These are phyloP conservation scores for Pristionchus mayeri DNA, from an alignment of 2,888 invertebrate species.

Conservation along the genomic window DNA sequence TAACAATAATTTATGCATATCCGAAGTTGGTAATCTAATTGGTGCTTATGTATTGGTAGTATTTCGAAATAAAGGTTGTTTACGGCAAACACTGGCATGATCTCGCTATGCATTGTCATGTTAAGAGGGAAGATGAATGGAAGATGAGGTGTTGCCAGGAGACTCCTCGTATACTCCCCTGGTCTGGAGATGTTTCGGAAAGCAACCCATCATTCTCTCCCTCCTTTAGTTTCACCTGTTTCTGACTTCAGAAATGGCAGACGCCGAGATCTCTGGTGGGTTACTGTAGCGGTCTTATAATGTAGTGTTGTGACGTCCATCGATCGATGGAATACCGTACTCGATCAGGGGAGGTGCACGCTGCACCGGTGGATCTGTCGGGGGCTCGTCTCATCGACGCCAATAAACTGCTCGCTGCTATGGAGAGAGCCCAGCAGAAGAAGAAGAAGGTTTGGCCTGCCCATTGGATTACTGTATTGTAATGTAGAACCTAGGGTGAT, in stretches of 20 bases:
- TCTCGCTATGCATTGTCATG: constrained; percentile 15
- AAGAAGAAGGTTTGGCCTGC: constrained; percentile 26
- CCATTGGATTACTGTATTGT: not conserved
- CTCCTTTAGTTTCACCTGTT: not conserved
- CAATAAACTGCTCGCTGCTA: constrained; percentile 26
- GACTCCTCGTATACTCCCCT: not conserved
- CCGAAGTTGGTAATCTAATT: no score
- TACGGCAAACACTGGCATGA: not conserved
- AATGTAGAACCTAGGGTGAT: no score
- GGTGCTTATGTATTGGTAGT: no score
- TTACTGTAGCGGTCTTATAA: not conserved
- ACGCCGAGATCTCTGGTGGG: constrained; percentile 9
- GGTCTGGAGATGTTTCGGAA: constrained; percentile 1
- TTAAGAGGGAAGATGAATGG: not conserved
- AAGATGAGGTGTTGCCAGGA: not conserved
- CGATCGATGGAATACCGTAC: not conserved
- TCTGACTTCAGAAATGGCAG: not conserved
- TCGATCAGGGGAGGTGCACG: constrained; percentile 18
- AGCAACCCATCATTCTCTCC: not conserved
- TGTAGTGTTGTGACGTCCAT: no score
- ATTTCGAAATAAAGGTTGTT: not conserved
- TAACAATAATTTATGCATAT: no score
- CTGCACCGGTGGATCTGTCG: constrained; percentile 35
- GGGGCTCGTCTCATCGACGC: constrained; percentile 40
- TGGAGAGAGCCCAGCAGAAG: constrained; percentile 21